These are phyloP conservation scores for Herpetotheres cachinnans DNA, from an alignment of 2,113 vertebrate species.

Conservation along the genomic window DNA sequence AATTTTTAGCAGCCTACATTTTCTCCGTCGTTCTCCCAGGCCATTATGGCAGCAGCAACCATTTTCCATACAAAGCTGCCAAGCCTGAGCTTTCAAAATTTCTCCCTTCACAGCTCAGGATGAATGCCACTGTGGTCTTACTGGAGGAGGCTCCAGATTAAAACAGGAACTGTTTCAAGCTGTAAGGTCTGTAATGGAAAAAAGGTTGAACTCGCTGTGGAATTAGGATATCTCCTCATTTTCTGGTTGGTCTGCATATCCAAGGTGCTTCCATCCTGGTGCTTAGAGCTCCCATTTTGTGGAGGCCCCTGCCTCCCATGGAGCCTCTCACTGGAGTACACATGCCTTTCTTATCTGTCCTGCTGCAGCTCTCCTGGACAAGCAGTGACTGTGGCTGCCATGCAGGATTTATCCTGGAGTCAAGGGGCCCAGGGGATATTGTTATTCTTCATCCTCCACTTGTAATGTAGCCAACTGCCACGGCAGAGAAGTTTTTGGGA, in stretches of 20 bases:
- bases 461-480: neutral
- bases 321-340: neutral
- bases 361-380: neutral
- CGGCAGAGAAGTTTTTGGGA: neutral
- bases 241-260: neutral
- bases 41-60: neutral
- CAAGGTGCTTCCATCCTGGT: neutral
- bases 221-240: neutral
- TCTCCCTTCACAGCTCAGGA: neutral
- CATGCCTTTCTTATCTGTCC: neutral
- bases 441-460: neutral
- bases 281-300: neutral
- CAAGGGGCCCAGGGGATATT: neutral
- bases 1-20: slow-evolving; percentile 30
- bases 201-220: neutral
- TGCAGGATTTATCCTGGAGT: neutral
- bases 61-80: slow-evolving; percentile 1
- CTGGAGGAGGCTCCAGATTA: neutral
- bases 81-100: neutral
- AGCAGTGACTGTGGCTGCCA: neutral
- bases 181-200: neutral
- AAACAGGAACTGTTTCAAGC: neutral
- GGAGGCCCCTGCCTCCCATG: neutral
- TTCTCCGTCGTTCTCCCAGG: neutral
- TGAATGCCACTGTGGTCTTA: neutral